Evolutionary conservation across 2,797 vertebrate genomes (phyloP).

Genomic region (Coracias cyanogaster): DNA sequence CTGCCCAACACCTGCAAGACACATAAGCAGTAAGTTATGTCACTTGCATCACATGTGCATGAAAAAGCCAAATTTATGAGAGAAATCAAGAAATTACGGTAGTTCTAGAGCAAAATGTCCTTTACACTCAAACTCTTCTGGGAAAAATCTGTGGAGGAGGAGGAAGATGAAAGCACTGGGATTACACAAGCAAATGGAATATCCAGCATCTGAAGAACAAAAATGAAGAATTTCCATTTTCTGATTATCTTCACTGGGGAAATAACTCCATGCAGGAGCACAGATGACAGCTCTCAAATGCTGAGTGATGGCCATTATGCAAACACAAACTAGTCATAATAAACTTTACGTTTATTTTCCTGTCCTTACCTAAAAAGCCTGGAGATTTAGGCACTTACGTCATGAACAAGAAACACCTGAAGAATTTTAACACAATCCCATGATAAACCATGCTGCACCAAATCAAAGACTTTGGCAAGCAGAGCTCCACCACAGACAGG

Average conservation of each 20-base stretch:
- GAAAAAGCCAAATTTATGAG: neutral
- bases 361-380: neutral
- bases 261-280: neutral
- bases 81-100: neutral
- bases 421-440: neutral
- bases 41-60: neutral
- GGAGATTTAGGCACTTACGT: neutral
- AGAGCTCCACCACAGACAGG: neutral
- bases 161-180: neutral
- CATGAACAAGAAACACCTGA: neutral
- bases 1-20: slow-evolving; percentile 10
- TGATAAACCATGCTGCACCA: neutral
- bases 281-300: neutral
- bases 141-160: neutral
- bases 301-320: neutral
- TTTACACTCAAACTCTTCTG: neutral
- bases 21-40: neutral
- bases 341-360: neutral
- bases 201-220: neutral
- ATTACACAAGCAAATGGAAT: neutral
- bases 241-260: neutral
- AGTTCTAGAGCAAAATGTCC: neutral
- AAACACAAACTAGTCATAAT: neutral
- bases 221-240: neutral
- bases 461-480: neutral